These are phyloP conservation scores for Chaenogobius annularis DNA, from an alignment of 2,113 vertebrate genomes.

Conservation along the genomic window DNA sequence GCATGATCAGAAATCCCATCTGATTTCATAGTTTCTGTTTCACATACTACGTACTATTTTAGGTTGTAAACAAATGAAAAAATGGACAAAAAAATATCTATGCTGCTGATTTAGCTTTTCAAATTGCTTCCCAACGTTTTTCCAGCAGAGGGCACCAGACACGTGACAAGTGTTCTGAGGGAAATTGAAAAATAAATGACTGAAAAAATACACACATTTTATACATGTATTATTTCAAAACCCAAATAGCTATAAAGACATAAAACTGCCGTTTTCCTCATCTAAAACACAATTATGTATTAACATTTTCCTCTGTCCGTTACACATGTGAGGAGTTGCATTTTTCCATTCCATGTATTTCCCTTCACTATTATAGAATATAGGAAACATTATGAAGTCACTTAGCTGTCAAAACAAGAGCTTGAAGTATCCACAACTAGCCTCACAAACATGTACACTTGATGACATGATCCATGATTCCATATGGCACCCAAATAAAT, in stretches of 20 bases:
- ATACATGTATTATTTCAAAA: background rate
- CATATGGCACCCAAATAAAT: slow-evolving; percentile 5
- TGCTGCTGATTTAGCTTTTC: background rate
- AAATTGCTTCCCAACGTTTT: background rate
- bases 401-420: background rate
- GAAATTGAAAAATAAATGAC: background rate
- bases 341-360: background rate
- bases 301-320: background rate
- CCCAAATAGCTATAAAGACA: background rate
- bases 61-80: no score
- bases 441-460: background rate
- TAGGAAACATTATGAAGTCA: background rate
- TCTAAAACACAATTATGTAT: background rate
- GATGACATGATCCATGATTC: background rate
- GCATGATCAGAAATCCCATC: no score
- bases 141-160: background rate
- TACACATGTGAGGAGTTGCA: background rate
- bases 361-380: background rate
- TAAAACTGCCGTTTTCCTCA: background rate
- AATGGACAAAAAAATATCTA: background rate
- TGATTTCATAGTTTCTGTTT: no score
- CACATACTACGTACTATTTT: no score
- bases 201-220: background rate
- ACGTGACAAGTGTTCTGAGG: background rate
- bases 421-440: background rate